Evolutionary conservation across 2,888 invertebrate species (phyloP).

Genomic region (Augiades crinisus): DNA sequence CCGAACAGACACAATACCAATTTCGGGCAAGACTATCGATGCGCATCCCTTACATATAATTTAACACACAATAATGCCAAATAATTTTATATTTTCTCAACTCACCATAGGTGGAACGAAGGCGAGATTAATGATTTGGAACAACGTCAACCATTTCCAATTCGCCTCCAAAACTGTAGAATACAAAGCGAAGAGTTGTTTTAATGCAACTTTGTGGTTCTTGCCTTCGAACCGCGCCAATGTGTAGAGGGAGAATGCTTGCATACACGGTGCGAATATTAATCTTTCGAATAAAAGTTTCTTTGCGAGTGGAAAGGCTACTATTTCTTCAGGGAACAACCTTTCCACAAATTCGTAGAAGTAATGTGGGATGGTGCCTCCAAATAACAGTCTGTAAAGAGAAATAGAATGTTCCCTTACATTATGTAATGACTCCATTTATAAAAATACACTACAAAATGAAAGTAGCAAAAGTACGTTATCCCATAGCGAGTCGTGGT

Average conservation of each 20-base stretch:
- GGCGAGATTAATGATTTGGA: constrained; percentile 87
- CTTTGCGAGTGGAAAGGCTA: constrained; percentile 78
- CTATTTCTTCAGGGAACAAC: constrained; percentile 80
- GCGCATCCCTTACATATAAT: no score
- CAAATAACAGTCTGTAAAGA: constrained; percentile 85
- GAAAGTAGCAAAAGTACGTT: no score
- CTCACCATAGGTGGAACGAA: constrained; percentile 90
- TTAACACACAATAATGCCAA: no score
- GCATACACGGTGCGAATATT: constrained; percentile 86
- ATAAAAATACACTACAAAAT: no score
- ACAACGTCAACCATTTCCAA: constrained; percentile 88
- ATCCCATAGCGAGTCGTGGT: no score
- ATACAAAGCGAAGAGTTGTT: constrained; percentile 84
- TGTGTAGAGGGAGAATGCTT: constrained; percentile 87
- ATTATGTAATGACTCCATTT: no score
- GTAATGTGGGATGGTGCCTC: constrained; percentile 89
- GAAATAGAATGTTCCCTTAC: neutral
- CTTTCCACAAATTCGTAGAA: constrained; percentile 85
- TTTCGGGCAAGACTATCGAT: no score
- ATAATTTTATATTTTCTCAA: no score
- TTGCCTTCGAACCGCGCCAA: constrained; percentile 89
- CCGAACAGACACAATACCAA: no score
- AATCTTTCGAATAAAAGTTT: constrained; percentile 87
- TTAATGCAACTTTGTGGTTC: constrained; percentile 83
- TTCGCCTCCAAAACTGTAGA: constrained; percentile 85